These are phyloP conservation scores for Myzus persicae DNA, from an alignment of 1,140 invertebrate species.

Conservation along the genomic window DNA sequence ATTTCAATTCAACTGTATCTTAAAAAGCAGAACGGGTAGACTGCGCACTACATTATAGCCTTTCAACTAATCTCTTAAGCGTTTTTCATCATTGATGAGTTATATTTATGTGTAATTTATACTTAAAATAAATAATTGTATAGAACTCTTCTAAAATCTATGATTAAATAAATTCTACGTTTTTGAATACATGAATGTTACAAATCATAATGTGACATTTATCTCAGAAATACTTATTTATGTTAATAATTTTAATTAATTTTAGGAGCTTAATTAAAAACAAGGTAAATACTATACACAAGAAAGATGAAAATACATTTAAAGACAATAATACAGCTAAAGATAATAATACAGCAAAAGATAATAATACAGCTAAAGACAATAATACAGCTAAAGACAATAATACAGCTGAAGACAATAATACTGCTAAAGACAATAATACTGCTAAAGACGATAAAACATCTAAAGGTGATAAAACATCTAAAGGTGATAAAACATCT, in stretches of 20 bases:
- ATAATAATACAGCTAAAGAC: too few relatives aligned
- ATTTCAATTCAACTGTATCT: background rate
- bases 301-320: background rate
- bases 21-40: background rate
- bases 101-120: background rate
- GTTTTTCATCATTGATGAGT: background rate
- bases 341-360: too few relatives aligned
- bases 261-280: background rate
- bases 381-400: too few relatives aligned
- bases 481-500: too few relatives aligned
- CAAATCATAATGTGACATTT: background rate
- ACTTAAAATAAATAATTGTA: background rate
- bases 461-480: too few relatives aligned
- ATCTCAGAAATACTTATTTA: background rate
- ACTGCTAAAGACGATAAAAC: too few relatives aligned
- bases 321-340: background rate
- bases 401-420: too few relatives aligned
- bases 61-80: background rate
- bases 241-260: background rate
- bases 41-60: background rate
- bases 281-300: background rate
- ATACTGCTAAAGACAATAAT: too few relatives aligned
- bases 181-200: background rate
- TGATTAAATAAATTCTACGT: background rate
- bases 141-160: background rate